Percentiles rank a stretch among this genome's conserved stretches.
Conservation (phyloP, 2,113 vertebrate genomes). For the Neolamprologus devosi region DNA sequence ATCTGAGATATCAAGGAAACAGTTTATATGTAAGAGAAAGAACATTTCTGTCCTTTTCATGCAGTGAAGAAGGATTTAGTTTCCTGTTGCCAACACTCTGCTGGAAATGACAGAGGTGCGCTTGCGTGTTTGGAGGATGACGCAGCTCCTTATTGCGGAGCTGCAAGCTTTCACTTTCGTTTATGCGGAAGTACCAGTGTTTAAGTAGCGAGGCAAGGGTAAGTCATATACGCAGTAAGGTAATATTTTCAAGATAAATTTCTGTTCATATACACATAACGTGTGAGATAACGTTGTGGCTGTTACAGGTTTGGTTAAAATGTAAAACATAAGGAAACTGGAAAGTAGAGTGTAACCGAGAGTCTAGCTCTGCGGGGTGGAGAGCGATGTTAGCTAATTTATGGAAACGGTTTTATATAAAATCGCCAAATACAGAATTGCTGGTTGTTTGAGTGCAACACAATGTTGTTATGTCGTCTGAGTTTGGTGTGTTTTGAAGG, state of each 20-base stretch:
- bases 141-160: background rate
- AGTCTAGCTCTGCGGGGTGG: accelerated
- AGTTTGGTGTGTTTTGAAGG: background rate
- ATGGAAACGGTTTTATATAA: accelerated
- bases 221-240: accelerated
- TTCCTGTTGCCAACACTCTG: accelerated
- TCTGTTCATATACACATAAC: background rate
- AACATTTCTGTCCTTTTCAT: accelerated
- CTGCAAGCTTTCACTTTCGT: background rate
- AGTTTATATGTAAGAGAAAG: accelerated
- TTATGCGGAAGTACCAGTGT: background rate
- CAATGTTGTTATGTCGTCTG: accelerated
- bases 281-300: accelerated
- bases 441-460: accelerated
- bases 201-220: accelerated
- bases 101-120: accelerated
- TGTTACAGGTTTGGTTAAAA: accelerated
- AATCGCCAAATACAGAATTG: accelerated
- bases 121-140: background rate
- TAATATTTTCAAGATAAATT: accelerated
- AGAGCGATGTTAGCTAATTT: accelerated
- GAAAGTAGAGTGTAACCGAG: accelerated
- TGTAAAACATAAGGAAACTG: accelerated
- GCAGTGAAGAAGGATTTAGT: background rate
- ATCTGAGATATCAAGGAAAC: background rate